Evolutionary conservation across 2,888 invertebrate species (phyloP).

Genomic region (Theretra japonica): DNA sequence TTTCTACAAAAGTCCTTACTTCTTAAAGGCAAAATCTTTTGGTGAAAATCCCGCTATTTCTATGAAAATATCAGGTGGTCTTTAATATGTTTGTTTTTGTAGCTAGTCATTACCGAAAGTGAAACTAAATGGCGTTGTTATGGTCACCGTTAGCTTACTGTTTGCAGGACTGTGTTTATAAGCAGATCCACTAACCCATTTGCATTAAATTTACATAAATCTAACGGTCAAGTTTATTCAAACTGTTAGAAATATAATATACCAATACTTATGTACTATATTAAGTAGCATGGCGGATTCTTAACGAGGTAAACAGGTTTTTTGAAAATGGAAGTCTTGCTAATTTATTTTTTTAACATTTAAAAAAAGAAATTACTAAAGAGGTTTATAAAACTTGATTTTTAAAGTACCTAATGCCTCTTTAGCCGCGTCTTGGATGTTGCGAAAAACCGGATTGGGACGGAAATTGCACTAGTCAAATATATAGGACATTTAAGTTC

Average conservation of each 20-base stretch:
- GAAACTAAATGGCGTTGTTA: neutral
- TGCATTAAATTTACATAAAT: constrained; percentile 38
- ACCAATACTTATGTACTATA: neutral
- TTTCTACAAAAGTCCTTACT: neutral
- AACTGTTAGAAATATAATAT: neutral
- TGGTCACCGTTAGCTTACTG: constrained; percentile 36
- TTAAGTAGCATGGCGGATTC: neutral
- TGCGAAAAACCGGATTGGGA: too few species aligned
- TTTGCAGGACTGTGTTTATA: constrained; percentile 40
- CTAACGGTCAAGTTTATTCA: constrained; percentile 21
- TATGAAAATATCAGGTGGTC: neutral
- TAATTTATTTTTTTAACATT: too few species aligned
- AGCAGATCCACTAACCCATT: constrained; percentile 39
- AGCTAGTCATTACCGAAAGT: neutral
- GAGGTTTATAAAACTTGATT: too few species aligned
- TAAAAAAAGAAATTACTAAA: too few species aligned
- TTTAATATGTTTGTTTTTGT: neutral
- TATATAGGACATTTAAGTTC: too few species aligned
- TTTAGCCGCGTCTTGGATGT: too few species aligned
- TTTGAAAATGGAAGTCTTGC: too few species aligned
- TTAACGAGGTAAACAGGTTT: neutral
- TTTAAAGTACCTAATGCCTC: too few species aligned
- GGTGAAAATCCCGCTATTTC: neutral
- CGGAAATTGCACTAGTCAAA: too few species aligned
- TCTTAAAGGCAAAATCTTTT: neutral